Conservation (phyloP, 2,888 invertebrate species). For the Strigamia maritima region DNA sequence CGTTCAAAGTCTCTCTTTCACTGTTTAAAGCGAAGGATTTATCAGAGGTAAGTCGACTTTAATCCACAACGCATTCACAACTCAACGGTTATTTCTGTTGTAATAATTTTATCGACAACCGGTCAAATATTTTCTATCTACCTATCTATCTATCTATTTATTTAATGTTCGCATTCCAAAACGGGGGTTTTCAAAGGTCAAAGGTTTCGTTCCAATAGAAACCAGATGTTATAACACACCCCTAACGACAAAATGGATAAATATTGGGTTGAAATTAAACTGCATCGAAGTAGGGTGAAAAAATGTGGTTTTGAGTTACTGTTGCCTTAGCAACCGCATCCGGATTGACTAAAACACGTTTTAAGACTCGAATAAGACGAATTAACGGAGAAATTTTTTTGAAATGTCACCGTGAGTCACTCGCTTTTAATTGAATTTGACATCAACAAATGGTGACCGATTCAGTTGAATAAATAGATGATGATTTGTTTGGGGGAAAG, state of each 20-base stretch:
- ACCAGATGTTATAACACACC: not conserved
- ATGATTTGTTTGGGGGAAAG: too few relatives aligned
- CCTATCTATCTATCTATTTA: too few relatives aligned
- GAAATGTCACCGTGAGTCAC: not conserved
- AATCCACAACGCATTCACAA: not conserved
- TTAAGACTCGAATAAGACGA: too few relatives aligned
- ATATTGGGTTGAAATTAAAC: not conserved
- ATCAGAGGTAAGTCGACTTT: not conserved
- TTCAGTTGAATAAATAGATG: not conserved
- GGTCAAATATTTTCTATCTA: not conserved
- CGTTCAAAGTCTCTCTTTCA: not conserved
- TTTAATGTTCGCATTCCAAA: not conserved
- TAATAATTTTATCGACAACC: not conserved
- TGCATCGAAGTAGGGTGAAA: too few relatives aligned
- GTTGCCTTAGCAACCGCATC: too few relatives aligned
- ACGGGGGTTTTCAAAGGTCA: not conserved
- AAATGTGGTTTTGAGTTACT: too few relatives aligned
- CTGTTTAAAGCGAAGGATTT: not conserved
- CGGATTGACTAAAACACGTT: too few relatives aligned
- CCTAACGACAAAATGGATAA: not conserved
- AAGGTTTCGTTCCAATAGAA: not conserved
- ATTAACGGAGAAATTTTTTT: not conserved
- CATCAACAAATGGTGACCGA: not conserved
- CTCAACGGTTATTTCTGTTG: too few relatives aligned
- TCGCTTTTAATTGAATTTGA: not conserved